Conservation (phyloP, 2,797 vertebrate species). For the Spinibarbus caldwelli region DNA sequence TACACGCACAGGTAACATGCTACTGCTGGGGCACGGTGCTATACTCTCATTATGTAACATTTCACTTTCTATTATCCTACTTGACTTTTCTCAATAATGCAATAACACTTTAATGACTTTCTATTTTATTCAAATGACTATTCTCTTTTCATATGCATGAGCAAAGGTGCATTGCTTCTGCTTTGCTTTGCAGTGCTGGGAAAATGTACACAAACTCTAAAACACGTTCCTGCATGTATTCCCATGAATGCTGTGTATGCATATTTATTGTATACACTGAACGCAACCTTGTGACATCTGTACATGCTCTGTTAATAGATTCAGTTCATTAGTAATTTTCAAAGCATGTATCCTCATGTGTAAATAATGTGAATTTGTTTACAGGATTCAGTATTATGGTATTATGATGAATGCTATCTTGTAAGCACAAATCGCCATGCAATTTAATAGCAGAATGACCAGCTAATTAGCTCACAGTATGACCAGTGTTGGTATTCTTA, state of each 20-base stretch:
- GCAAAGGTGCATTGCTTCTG: conserved; percentile 51
- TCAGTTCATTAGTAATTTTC: neutral
- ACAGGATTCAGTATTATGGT: neutral
- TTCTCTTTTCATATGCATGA: conserved; percentile 21
- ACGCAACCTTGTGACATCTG: neutral
- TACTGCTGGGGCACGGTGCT: conserved; percentile 76
- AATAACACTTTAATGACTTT: neutral
- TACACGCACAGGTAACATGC: conserved; percentile 89
- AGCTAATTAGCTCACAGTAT: too few species aligned
- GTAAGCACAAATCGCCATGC: neutral
- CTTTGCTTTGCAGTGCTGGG: conserved; percentile 25
- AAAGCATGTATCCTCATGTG: neutral
- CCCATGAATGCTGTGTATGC: neutral
- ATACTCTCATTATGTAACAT: neutral
- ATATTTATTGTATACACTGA: neutral
- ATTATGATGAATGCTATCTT: neutral
- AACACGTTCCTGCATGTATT: neutral
- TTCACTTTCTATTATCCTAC: neutral
- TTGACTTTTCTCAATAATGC: too few species aligned
- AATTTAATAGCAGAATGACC: neutral
- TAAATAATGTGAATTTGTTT: neutral
- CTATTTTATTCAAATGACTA: neutral
- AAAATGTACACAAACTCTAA: neutral
- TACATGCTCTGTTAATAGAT: neutral
- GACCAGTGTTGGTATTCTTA: neutral